A percentile compares a stretch with the other conserved stretches of the same genome.
phyloP scores from a whole-genome alignment of 2,113 vertebrate genomes.

The Rhegmatorhina hoffmannsi region DNA sequence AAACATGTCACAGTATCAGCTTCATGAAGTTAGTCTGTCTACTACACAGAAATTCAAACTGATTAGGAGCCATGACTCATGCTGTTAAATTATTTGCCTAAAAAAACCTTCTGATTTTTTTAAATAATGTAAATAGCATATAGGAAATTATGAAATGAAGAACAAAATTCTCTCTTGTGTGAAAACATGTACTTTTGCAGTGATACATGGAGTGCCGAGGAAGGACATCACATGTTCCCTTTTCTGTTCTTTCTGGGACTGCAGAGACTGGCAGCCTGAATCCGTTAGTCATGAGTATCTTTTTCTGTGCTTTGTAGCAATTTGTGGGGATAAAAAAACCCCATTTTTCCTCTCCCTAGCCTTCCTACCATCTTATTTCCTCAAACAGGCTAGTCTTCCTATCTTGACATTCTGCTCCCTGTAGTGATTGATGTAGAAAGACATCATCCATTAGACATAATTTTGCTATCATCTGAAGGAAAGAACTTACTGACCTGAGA shows the following conservation, averaged over 20 bases:
- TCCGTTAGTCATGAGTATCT: not conserved
- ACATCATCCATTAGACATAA: not conserved
- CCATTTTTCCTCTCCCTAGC: not conserved
- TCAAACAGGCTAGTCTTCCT: not conserved
- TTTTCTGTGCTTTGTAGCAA: not conserved
- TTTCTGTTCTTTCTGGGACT: not conserved
- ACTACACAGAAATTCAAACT: not conserved
- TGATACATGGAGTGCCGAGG: not conserved
- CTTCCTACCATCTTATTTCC: not conserved
- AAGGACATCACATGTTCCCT: not conserved
- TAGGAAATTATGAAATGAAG: not conserved
- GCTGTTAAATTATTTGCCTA: not conserved
- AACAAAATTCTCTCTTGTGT: not conserved
- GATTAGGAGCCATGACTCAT: not conserved
- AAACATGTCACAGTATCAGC: not conserved
- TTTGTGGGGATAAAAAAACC: not conserved
- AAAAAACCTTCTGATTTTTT: not conserved
- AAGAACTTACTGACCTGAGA: not conserved
- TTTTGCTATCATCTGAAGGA: not conserved
- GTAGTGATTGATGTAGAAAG: not conserved
- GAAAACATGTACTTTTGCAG: not conserved
- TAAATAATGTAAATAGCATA: not conserved
- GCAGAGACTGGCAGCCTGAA: not conserved
- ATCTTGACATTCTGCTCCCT: not conserved
- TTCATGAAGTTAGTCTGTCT: not conserved